Percentiles rank a stretch among this genome's conserved stretches.
Evolutionary conservation across 2,797 vertebrate genomes (phyloP).

Genomic region (Psittacula echo): DNA sequence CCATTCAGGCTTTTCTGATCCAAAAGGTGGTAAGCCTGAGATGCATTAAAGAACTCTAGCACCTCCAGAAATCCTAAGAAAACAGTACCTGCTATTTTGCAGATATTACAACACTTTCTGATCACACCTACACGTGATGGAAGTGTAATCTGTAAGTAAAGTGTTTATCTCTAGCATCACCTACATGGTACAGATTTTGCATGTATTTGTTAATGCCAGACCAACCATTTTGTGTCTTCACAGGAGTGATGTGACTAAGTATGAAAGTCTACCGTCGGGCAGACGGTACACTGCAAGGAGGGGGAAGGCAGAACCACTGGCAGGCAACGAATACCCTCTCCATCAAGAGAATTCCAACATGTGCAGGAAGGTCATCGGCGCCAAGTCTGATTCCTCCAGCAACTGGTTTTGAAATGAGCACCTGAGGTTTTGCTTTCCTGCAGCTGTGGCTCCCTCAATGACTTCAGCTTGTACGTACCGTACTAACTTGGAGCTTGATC

Average conservation of each 20-base stretch:
- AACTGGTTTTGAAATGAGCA: conserved; percentile 76
- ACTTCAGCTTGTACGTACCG: not conserved
- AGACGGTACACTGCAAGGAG: conserved; percentile 76
- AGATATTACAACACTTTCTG: not conserved
- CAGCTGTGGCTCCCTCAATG: not conserved
- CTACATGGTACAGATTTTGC: not conserved
- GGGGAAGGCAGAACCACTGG: conserved; percentile 76
- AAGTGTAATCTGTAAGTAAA: not conserved
- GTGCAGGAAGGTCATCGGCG: conserved; percentile 88
- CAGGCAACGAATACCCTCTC: conserved; percentile 92
- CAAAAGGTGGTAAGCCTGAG: not conserved
- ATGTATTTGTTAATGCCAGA: not conserved
- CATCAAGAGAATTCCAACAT: conserved; percentile 97
- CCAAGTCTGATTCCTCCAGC: conserved; percentile 69
- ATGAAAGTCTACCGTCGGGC: conserved; percentile 87
- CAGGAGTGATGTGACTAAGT: conserved; percentile 86
- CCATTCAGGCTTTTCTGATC: not conserved
- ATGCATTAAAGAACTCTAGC: not conserved
- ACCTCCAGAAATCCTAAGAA: not conserved
- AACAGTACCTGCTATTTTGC: not conserved
- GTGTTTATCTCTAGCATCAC: not conserved
- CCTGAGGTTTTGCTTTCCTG: not conserved
- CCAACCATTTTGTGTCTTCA: not conserved
- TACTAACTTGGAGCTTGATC: conserved; percentile 47
- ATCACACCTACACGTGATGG: not conserved